Evolutionary conservation across 2,113 vertebrate species (phyloP).

Genomic region (Alligator mississippiensis): DNA sequence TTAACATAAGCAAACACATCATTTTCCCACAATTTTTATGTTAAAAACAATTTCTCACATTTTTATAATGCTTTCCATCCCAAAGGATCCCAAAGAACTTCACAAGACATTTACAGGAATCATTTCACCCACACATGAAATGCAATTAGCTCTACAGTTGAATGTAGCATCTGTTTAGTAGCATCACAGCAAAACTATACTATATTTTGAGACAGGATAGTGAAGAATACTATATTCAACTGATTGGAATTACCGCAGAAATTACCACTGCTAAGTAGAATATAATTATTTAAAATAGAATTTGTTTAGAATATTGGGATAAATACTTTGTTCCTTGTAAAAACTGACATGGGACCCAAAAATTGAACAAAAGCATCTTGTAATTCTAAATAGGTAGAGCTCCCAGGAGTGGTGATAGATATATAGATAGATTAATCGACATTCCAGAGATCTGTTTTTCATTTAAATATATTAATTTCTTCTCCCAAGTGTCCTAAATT

Average conservation of each 20-base stretch:
- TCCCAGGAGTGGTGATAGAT: too few species aligned
- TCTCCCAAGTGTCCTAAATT: neutral
- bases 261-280: neutral
- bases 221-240: neutral
- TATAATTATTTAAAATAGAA: neutral
- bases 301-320: neutral
- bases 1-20: conserved; percentile 9
- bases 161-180: neutral
- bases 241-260: neutral
- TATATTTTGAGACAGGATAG: neutral
- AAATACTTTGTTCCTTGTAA: neutral
- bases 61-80: conserved; percentile 12
- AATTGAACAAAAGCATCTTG: neutral
- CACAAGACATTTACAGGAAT: conserved; percentile 29
- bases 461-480: neutral
- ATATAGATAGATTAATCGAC: neutral
- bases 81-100: conserved; percentile 34
- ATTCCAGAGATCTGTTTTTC: neutral
- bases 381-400: neutral
- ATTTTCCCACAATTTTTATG: neutral
- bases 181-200: neutral
- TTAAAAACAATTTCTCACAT: conserved; percentile 20
- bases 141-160: neutral
- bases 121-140: conserved; percentile 11
- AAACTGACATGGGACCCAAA: neutral